These are phyloP conservation scores for Ammodytes marinus DNA, from an alignment of 2,113 vertebrate genomes.

Conservation along the genomic window DNA sequence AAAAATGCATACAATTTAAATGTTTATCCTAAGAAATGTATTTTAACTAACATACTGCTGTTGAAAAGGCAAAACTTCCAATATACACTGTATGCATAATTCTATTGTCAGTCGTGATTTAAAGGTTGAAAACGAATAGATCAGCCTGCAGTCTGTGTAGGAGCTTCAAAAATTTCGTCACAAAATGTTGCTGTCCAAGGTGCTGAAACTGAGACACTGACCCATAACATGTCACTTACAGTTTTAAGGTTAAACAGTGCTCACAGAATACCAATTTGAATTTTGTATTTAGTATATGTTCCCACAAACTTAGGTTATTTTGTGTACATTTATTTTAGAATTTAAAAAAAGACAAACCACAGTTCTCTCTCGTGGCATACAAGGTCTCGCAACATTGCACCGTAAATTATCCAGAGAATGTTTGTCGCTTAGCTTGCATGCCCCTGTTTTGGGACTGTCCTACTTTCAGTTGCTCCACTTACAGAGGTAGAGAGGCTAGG, in stretches of 20 bases:
- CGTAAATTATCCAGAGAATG: slow-evolving; percentile 1
- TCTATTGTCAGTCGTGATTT: neutral
- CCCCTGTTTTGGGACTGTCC: slow-evolving; percentile 28
- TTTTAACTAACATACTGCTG: too few relatives aligned
- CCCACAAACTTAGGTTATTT: too few relatives aligned
- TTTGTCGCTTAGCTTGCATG: slow-evolving; percentile 36
- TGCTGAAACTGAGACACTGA: neutral
- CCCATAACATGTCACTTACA: neutral
- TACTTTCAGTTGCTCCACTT: slow-evolving; percentile 49
- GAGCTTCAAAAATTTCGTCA: neutral
- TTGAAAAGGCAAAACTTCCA: too few relatives aligned
- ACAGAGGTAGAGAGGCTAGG: slow-evolving; percentile 29
- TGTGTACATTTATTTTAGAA: neutral
- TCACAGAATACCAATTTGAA: neutral
- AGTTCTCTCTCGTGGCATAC: neutral
- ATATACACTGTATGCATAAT: neutral
- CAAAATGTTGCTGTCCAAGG: slow-evolving; percentile 13
- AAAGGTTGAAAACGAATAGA: neutral
- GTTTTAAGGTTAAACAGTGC: neutral
- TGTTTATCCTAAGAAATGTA: too few relatives aligned
- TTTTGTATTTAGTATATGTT: too few relatives aligned
- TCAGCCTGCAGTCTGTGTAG: neutral
- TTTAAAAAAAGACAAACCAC: neutral
- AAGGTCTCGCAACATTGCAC: neutral
- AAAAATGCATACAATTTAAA: too few relatives aligned